phyloP scores from a whole-genome alignment of 1,140 invertebrate genomes.

The Drosophila ironensis region DNA sequence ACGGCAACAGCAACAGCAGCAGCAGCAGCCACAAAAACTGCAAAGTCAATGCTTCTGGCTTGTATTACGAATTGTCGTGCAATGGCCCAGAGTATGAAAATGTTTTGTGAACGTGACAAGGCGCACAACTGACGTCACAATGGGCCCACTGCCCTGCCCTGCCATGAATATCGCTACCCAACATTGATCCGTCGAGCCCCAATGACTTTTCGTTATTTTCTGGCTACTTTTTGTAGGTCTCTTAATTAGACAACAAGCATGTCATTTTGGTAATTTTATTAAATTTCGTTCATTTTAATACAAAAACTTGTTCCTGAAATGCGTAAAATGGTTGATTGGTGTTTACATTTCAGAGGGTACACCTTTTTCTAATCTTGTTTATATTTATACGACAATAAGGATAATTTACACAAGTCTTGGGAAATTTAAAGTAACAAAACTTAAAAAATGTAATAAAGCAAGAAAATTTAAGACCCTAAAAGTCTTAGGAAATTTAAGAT shows the following conservation, averaged over 20 bases:
- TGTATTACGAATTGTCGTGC: slow-evolving; percentile 70
- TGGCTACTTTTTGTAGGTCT: background rate
- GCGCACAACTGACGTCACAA: slow-evolving; percentile 62
- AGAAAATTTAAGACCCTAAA: too few relatives aligned
- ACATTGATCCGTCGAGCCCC: background rate
- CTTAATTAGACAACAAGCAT: too few relatives aligned
- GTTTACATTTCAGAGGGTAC: too few relatives aligned
- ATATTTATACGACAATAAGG: too few relatives aligned
- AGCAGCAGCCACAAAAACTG: slow-evolving; percentile 40
- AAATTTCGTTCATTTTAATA: too few relatives aligned
- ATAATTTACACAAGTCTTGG: too few relatives aligned
- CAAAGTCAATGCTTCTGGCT: slow-evolving; percentile 42
- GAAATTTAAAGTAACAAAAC: too few relatives aligned
- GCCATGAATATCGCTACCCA: background rate
- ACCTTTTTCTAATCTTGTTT: too few relatives aligned
- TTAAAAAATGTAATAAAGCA: too few relatives aligned
- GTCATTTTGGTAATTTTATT: background rate
- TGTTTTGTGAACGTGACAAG: slow-evolving; percentile 63
- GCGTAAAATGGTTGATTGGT: too few relatives aligned
- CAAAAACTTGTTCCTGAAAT: too few relatives aligned
- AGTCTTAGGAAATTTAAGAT: too few relatives aligned
- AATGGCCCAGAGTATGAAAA: slow-evolving; percentile 56
- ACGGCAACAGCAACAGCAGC: slow-evolving; percentile 35
- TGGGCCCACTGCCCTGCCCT: background rate
- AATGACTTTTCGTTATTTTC: background rate